These are phyloP conservation scores for Crotalus viridis DNA, from an alignment of 2,113 vertebrate genomes.

Conservation along the genomic window DNA sequence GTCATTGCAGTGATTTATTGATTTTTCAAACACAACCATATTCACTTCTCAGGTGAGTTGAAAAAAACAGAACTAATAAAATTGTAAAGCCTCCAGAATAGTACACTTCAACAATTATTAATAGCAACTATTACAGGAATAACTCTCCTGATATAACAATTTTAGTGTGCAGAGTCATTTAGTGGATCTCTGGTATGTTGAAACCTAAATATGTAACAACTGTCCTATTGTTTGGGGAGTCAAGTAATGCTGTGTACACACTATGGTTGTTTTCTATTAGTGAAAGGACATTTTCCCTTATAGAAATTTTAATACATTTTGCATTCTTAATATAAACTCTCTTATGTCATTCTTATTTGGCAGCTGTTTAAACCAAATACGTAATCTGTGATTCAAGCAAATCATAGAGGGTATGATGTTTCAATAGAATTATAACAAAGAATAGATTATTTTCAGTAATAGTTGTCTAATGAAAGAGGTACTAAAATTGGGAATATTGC, in stretches of 20 bases:
- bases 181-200: not conserved
- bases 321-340: not conserved
- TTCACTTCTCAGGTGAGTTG: slow-evolving; percentile 85
- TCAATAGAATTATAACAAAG: not conserved
- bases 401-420: not conserved
- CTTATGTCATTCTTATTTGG: not conserved
- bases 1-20: slow-evolving; percentile 88
- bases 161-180: not conserved
- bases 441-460: not conserved
- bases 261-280: not conserved
- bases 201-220: not conserved
- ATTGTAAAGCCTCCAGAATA: not conserved
- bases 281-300: not conserved
- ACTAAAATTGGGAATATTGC: not conserved
- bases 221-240: no score
- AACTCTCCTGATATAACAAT: not conserved
- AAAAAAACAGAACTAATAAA: not conserved
- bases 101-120: not conserved
- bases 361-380: not conserved
- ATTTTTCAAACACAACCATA: slow-evolving; percentile 92
- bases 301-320: not conserved
- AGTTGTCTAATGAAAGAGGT: not conserved
- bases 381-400: not conserved
- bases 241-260: not conserved
- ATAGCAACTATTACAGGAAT: not conserved